These are phyloP conservation scores for Varanus salvator DNA, from an alignment of 2,113 vertebrate species.

Conservation along the genomic window DNA sequence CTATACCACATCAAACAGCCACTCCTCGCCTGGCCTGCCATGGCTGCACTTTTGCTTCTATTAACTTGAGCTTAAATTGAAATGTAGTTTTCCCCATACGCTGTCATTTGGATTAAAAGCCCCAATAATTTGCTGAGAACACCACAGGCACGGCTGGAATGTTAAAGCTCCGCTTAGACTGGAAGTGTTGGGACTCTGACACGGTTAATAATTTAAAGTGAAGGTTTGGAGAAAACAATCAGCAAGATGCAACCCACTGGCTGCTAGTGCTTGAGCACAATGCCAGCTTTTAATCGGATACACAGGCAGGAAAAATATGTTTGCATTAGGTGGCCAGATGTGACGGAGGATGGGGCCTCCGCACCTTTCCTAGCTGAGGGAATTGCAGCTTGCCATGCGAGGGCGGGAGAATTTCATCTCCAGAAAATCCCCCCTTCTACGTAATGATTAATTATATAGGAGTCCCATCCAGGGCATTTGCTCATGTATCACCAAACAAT, in stretches of 20 bases:
- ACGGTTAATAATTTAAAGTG: conserved; percentile 29
- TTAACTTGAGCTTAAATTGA: conserved; percentile 33
- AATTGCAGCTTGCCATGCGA: background rate
- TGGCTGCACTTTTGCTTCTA: conserved; percentile 20
- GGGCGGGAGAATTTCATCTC: background rate
- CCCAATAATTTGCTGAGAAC: conserved; percentile 27
- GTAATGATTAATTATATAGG: background rate
- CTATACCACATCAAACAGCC: conserved; percentile 1
- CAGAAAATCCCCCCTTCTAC: background rate
- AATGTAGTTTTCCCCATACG: conserved; percentile 8
- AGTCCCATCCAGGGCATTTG: background rate
- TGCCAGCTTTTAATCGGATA: background rate
- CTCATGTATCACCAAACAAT: background rate
- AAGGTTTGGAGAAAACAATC: conserved; percentile 31
- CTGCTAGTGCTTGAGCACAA: background rate
- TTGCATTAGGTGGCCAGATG: background rate
- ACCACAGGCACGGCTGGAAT: conserved; percentile 1
- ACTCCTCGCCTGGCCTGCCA: background rate
- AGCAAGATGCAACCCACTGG: background rate
- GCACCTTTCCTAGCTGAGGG: background rate
- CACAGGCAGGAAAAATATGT: conserved; percentile 5
- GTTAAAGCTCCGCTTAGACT: background rate
- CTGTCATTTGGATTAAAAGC: conserved; percentile 36
- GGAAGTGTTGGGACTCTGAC: background rate
- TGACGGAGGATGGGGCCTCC: background rate